A percentile compares a stretch with the other conserved stretches of the same genome.
Evolutionary conservation across 2,888 invertebrate species (phyloP).

Genomic region (Hirtodrosophila confusa): DNA sequence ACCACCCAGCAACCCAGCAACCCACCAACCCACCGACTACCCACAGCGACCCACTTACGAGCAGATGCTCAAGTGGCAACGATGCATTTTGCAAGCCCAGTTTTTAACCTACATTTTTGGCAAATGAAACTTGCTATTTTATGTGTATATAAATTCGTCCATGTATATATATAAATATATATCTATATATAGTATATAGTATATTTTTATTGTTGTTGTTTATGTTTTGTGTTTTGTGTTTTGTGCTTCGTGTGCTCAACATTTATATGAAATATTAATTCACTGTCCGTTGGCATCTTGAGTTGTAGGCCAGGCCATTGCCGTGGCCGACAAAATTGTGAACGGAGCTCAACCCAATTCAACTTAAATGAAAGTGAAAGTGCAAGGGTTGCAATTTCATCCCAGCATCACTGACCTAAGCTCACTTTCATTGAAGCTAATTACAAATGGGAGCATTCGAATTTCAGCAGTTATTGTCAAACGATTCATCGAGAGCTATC

Average conservation of each 20-base stretch:
- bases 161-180: neutral
- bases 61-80: conserved; percentile 67
- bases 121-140: conserved; percentile 50
- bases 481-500: too few species aligned
- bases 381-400: too few species aligned
- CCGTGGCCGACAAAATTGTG: neutral
- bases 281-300: conserved; percentile 40
- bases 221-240: conserved; percentile 5
- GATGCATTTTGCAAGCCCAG: conserved; percentile 55
- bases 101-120: conserved; percentile 76
- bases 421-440: too few species aligned
- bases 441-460: too few species aligned
- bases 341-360: neutral
- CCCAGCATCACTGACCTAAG: too few species aligned
- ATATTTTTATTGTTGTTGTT: conserved; percentile 16
- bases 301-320: conserved; percentile 7
- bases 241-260: conserved; percentile 14
- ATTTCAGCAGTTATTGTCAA: too few species aligned
- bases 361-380: too few species aligned
- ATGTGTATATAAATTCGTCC: neutral
- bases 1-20: neutral
- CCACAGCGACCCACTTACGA: conserved; percentile 60
- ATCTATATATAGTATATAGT: neutral
- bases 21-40: neutral
- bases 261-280: conserved; percentile 47